Evolutionary conservation across 64 coral and sea anemone species (phyloP), one percentile per base, ranked within the genome.

Genomic region (Actinia tenebrosa): DNA sequence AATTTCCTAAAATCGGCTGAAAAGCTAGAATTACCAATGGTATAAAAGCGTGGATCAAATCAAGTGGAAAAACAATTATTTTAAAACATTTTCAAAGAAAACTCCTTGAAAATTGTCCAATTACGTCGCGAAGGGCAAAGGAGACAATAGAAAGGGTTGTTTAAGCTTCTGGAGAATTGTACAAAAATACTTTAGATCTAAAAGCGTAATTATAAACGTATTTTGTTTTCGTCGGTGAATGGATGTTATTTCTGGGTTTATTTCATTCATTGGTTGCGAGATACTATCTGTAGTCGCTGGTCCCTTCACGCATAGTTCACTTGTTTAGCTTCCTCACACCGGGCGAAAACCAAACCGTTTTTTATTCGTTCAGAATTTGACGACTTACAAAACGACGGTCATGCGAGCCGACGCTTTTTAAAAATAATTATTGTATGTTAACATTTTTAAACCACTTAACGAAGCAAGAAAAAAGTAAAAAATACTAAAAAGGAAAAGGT

Each of bases 51-150:
- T 11, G 43, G 44, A 53, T 16, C 16, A 20, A 20, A 81, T 50
- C 44, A 50, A 53, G 79, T 81, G 16, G 22, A 81, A 81, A 81
- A 16, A 50, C 79, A 45, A 81, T 81, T 53, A 53, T 81, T 81
- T 17, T 81, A 81, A 81, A 53, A 37, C 79, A 22, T 81, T 81
- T 20, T 81, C 22, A n/a, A 81, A 50, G 79, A 44, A 22, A 50
- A 23, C 79, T 53, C 42, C 79, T 81, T 81, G 8, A 81, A 20
- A 45, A 50, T 23, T 25, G 43, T 50, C 79, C 79, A 81, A 81
- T 81, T 81, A 81, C 16, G 10, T 7, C 6, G 50, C 79, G 10
- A 81, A 53, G 30, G 42, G 15, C 7, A 9, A 7, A 53, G 20
- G 19, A 81, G 8, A 53, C 43, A 45, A 81, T 50, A 20, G 22